These are phyloP conservation scores for Okapia johnstoni DNA, from an alignment of 2,113 vertebrate species.

Conservation along the genomic window DNA sequence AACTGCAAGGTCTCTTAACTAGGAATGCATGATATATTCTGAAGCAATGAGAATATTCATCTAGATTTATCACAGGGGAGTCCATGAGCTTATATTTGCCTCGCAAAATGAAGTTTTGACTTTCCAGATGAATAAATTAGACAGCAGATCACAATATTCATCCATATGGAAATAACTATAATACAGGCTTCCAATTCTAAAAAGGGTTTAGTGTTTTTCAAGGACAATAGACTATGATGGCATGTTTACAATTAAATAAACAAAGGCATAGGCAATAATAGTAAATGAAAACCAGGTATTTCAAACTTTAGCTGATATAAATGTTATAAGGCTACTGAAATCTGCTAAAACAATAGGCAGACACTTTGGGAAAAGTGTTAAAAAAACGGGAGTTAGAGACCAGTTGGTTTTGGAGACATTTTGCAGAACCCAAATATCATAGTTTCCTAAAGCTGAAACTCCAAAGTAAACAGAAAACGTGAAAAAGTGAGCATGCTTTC, in stretches of 20 bases:
- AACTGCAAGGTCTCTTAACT: slow-evolving; percentile 56
- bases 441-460: neutral
- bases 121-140: slow-evolving; percentile 64
- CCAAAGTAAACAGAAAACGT: slow-evolving; percentile 12
- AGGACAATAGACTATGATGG: slow-evolving; percentile 17
- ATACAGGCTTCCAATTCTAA: slow-evolving; percentile 11
- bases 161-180: slow-evolving; percentile 51
- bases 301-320: neutral
- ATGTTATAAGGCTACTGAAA: neutral
- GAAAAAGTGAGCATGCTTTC: neutral
- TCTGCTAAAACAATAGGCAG: neutral
- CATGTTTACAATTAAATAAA: slow-evolving; percentile 53
- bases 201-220: slow-evolving; percentile 22
- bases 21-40: slow-evolving; percentile 44
- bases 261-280: neutral
- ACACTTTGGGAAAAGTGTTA: neutral
- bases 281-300: slow-evolving; percentile 26
- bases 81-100: slow-evolving; percentile 36
- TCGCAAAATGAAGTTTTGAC: slow-evolving; percentile 44
- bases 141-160: slow-evolving; percentile 35
- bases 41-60: slow-evolving; percentile 59
- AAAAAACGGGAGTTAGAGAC: neutral
- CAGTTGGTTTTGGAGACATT: neutral
- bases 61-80: slow-evolving; percentile 54
- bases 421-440: neutral